Evolutionary conservation across 2,888 invertebrate species (phyloP), one percentile per base, ranked within the genome.

Genomic region (Antitype chi): DNA sequence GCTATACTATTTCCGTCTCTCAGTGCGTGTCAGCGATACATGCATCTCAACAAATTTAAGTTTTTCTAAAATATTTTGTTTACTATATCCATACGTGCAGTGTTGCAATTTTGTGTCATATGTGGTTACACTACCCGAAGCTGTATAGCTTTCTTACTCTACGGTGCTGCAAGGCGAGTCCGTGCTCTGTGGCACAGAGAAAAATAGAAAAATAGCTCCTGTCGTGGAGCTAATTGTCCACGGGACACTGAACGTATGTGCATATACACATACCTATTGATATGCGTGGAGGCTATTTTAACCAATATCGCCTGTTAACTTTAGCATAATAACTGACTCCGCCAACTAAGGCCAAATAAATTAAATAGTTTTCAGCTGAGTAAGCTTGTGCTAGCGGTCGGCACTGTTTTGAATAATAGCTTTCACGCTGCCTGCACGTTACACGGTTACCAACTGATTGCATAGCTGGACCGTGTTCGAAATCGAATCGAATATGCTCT

Each of bases 371-470:
- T 28, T 63, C 52, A 20, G 11, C 20, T 62, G 49, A 67, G 15
- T 67, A 52, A 57, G 20, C 77, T 52, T 52, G 9, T 55, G 57
- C 63, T 32, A 9, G 7, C 38, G 43, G 8, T 63, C 47, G 23
- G 52, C 63, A 79, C 68, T 64, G 47, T 77, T 67, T 68, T 79
- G 57, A 82, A 82, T 63, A 80, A 77, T 57, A 82, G 32, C 63
- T 82, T 63, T 32, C 23, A 68, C 25, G 55, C 20, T 69, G 15
- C 53, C n/a, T 53, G 52, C 17, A 68, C 32, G 32, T 17, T 62
- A 52, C 55, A 63, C 62, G 1, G 53, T 32, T 63, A 82, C 23
- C 13, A 66, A 47, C 62, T 64, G 78, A 77, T 80, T 80, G 67
- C 64, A 63, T 52, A n/a, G 32, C 11, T 28, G 76, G 49, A 28